Base-by-base conservation (phyloP, 2,888 invertebrate species). In the Ethmia dodecea region DNA sequence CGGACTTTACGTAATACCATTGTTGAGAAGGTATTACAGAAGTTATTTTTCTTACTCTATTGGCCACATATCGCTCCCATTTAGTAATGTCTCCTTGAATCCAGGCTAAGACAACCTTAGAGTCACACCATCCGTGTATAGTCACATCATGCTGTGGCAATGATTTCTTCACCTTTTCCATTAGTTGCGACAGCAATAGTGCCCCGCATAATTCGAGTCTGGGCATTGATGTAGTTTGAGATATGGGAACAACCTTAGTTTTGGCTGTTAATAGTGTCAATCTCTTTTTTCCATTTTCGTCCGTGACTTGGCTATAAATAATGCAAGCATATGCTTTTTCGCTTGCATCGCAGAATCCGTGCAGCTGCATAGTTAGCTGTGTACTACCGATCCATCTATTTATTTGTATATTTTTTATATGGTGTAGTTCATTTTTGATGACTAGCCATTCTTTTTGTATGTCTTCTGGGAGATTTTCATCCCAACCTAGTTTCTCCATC, bases 281-380 rank as follows among this genome's bases (percentile, higher is more conserved):
- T 1, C 13, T 13, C 1, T 13, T 11, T 1, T 31, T 13, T 2
- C 34, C 42, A 4, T 31, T 11, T 22, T 40, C 36, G 18, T 33
- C 28, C 5, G 10, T 16, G 2, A 18, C 25, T 11, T 31, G 31
- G 1, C 28, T 27, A 22, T 45, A 46, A 13, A 46, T 33, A 14
- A 45, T 37, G 15, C 45, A 42, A 1, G 45, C 35, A 30, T 44
- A 45, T 1, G 43, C 45, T 13, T 46, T 45, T 28, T 47, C 42
- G 25, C 43, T 45, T 15, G 47, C 46, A 27, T 50, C 49, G 13
- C 43, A 42, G 20, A 45, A 53, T 3, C 45, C 47, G 3, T 39
- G 31, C 20, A 53, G 24, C 15, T 46, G 38, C 2, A 50, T 38
- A 9, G 12, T 8, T 3, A 31, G 26, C 12, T 28, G 8, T 2